Evolutionary conservation across 30 jellyfish, hydroid and myxozoan species (phyloP).

Genomic region (Aurelia sp.): DNA sequence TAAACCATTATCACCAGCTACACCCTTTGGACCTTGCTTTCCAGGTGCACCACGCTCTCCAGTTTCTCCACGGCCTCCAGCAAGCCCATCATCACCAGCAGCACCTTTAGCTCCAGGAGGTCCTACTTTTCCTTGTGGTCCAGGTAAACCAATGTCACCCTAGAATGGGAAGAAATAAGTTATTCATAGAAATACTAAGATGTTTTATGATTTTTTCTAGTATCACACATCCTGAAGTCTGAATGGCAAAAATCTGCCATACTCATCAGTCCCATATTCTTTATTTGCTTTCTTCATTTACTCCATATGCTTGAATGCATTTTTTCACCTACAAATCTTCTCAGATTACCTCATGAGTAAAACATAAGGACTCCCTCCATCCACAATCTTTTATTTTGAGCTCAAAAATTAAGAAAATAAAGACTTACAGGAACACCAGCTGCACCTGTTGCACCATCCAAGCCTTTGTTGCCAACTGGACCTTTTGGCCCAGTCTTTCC

Average conservation of each 20-base stretch:
- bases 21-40: conserved; percentile 54
- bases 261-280: too few relatives aligned
- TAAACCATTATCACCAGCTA: conserved; percentile 52
- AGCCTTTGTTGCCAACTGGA: conserved; percentile 64
- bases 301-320: too few relatives aligned
- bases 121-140: conserved; percentile 70
- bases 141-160: conserved; percentile 75
- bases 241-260: too few relatives aligned
- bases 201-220: too few relatives aligned
- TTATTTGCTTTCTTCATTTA: too few relatives aligned
- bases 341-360: too few relatives aligned
- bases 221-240: too few relatives aligned
- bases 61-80: conserved; percentile 76
- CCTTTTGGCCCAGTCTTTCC: conserved; percentile 59
- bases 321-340: too few relatives aligned
- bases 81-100: conserved; percentile 70
- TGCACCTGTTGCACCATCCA: conserved; percentile 64
- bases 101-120: conserved; percentile 64
- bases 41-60: conserved; percentile 83
- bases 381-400: too few relatives aligned
- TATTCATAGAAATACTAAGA: too few relatives aligned
- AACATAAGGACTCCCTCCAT: too few relatives aligned
- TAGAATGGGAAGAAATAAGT: background rate
- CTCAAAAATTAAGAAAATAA: too few relatives aligned
- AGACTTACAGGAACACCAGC: conserved; percentile 69